Percentiles rank a stretch among this genome's conserved stretches.
These are phyloP conservation scores for Trissonchulus sp. DNA, from an alignment of 2,888 invertebrate genomes.

Conservation along the genomic window DNA sequence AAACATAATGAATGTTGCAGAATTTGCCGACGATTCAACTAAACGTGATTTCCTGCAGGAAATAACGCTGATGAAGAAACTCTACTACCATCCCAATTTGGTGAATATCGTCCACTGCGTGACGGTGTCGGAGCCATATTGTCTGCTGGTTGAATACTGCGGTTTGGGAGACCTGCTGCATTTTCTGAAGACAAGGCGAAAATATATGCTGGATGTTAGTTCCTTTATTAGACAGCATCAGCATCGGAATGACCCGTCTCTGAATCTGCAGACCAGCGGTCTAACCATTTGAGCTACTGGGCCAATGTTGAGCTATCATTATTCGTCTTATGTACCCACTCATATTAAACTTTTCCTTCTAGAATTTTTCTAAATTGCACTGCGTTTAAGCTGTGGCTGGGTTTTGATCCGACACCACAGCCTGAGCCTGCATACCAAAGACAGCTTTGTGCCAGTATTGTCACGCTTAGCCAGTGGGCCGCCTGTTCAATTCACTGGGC, in stretches of 20 bases:
- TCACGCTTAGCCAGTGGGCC: too few species aligned
- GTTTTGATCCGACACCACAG: neutral
- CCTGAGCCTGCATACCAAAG: too few species aligned
- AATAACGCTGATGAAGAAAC: constrained; percentile 98
- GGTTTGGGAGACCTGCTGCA: constrained; percentile 79
- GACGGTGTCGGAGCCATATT: constrained; percentile 52
- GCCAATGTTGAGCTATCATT: too few species aligned
- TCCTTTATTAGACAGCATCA: too few species aligned
- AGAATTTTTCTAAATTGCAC: too few species aligned
- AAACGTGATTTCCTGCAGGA: constrained; percentile 61
- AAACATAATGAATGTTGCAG: too few species aligned
- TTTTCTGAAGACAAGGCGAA: constrained; percentile 81
- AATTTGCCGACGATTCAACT: constrained; percentile 48
- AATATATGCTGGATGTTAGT: constrained; percentile 63
- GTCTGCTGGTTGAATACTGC: constrained; percentile 59
- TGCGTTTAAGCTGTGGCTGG: too few species aligned
- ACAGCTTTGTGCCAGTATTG: too few species aligned
- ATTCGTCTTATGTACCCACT: neutral
- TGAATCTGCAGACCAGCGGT: too few species aligned
- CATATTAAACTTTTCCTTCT: neutral
- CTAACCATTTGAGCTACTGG: too few species aligned
- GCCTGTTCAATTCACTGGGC: too few species aligned
- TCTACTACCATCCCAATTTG: constrained; percentile 18
- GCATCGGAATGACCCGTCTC: too few species aligned
- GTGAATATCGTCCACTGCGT: constrained; percentile 85